A percentile compares a stretch with the other conserved stretches of the same genome.
phyloP scores from a whole-genome alignment of 2,797 vertebrate genomes.

The Acipenser transmontanus region DNA sequence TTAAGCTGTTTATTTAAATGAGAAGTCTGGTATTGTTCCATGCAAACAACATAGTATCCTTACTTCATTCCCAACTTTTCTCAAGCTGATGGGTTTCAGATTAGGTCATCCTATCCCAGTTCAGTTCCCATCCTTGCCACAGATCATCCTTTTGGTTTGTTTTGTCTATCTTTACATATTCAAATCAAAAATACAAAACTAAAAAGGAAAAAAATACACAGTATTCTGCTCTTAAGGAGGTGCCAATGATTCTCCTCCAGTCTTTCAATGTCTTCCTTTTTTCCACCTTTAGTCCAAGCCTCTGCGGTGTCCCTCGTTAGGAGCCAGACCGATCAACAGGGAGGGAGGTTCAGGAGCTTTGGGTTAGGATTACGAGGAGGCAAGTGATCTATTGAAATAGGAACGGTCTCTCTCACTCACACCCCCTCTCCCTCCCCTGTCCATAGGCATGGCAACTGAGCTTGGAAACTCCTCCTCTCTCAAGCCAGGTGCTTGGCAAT shows the following conservation, averaged over 20 bases:
- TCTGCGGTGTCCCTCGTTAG: constrained; percentile 13
- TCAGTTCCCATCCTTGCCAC: neutral
- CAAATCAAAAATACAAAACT: neutral
- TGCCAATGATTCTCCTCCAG: neutral
- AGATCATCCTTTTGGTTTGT: neutral
- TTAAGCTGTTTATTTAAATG: too few relatives aligned
- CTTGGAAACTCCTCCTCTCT: constrained; percentile 50
- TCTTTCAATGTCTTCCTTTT: neutral
- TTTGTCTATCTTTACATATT: neutral
- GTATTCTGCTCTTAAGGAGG: neutral
- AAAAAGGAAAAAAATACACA: too few relatives aligned
- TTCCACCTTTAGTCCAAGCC: neutral
- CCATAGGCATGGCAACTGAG: constrained; percentile 51
- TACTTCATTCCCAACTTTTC: neutral
- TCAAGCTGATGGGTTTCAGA: neutral
- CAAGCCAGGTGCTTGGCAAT: constrained; percentile 28
- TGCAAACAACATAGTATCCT: too few relatives aligned
- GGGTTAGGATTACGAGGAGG: constrained; percentile 63
- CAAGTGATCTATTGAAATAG: constrained; percentile 58
- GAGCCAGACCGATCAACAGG: constrained; percentile 35
- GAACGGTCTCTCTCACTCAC: constrained; percentile 53
- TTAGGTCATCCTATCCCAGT: neutral
- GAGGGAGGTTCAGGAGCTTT: constrained; percentile 46
- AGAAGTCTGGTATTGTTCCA: too few relatives aligned
- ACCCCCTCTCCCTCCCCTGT: constrained; percentile 36